Evolutionary conservation across 1,140 invertebrate genomes (phyloP).

Genomic region (Physella acuta): DNA sequence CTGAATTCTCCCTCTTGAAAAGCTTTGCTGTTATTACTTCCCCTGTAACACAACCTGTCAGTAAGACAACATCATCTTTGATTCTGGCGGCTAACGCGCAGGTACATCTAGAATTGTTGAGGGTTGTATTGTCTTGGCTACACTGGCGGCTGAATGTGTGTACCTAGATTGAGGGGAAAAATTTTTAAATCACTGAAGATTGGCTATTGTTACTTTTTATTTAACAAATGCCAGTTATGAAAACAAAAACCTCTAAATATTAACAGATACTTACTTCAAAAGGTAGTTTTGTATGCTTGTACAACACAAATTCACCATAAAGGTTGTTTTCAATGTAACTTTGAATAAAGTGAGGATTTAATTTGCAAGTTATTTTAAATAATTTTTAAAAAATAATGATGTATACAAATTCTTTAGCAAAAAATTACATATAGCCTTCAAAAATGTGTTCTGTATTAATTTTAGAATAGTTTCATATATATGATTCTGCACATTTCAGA

Average conservation of each 20-base stretch:
- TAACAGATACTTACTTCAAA: slow-evolving; percentile 15
- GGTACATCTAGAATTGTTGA: slow-evolving; percentile 35
- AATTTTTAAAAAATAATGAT: no score
- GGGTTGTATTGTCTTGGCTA: slow-evolving; percentile 3
- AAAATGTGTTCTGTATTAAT: no score
- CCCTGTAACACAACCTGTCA: slow-evolving; percentile 27
- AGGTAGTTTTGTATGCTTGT: slow-evolving; percentile 5
- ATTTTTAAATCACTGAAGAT: not conserved
- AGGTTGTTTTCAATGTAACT: slow-evolving; percentile 5
- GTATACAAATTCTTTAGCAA: no score
- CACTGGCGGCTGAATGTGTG: slow-evolving; percentile 28
- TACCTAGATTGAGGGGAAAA: slow-evolving; percentile 6
- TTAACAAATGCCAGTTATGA: no score
- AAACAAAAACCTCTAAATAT: no score
- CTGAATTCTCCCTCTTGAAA: slow-evolving; percentile 33
- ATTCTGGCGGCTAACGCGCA: slow-evolving; percentile 45
- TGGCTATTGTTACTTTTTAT: not conserved
- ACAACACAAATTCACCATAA: slow-evolving; percentile 19
- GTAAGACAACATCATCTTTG: slow-evolving; percentile 45
- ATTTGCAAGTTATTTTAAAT: no score
- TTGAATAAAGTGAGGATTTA: no score
- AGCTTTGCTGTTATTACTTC: slow-evolving; percentile 30
- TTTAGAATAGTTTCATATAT: no score
- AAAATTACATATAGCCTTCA: no score
- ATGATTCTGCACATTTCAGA: no score